phyloP scores from a whole-genome alignment of 2,113 vertebrate genomes.

The Romanogobio albipinnatus region DNA sequence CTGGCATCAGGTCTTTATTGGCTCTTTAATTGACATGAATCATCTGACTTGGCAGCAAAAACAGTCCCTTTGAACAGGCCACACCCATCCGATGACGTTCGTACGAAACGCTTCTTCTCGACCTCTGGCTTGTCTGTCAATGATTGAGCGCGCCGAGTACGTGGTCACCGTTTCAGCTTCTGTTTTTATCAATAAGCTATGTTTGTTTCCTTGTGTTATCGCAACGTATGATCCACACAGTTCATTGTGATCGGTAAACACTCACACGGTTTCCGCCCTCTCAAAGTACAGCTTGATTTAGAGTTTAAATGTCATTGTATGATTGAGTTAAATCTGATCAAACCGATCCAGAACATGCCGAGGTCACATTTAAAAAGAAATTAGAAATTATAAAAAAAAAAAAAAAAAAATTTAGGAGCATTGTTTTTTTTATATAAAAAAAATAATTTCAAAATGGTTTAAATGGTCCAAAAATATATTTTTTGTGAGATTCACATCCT shows the following conservation, averaged over 20 bases:
- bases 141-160: neutral
- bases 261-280: slow-evolving; percentile 8
- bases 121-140: slow-evolving; percentile 21
- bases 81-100: neutral
- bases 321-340: neutral
- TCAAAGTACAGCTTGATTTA: slow-evolving; percentile 19
- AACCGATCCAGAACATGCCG: neutral
- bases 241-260: slow-evolving; percentile 11
- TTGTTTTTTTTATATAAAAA: neutral
- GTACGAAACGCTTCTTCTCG: neutral
- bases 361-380: neutral
- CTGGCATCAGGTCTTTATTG: slow-evolving; percentile 35
- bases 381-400: no score
- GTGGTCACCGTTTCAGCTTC: neutral
- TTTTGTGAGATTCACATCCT: neutral
- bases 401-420: no score
- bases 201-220: slow-evolving; percentile 39
- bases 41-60: slow-evolving; percentile 43
- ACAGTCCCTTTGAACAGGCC: neutral
- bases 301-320: neutral
- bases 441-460: neutral
- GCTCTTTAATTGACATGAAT: slow-evolving; percentile 52
- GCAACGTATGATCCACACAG: neutral
- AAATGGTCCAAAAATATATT: neutral
- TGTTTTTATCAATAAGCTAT: slow-evolving; percentile 24